Evolutionary conservation across 2,888 invertebrate genomes (phyloP).

Genomic region (Graphium colonna): DNA sequence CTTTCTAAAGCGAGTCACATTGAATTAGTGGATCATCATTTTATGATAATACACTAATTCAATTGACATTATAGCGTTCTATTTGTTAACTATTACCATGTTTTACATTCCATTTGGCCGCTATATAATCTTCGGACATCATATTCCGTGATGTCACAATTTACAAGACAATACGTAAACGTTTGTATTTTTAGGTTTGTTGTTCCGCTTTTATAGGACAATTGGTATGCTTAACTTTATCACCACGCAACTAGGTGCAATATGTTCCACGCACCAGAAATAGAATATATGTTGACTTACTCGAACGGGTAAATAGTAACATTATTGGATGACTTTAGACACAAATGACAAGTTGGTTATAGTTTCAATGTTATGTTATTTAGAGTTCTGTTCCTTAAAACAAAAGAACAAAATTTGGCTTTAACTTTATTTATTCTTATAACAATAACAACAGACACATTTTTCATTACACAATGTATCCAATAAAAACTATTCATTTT

Average conservation of each 20-base stretch:
- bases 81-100: constrained; percentile 17
- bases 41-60: constrained; percentile 10
- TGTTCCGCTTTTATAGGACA: constrained; percentile 15
- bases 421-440: too few relatives aligned
- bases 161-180: constrained; percentile 19
- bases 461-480: too few relatives aligned
- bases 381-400: too few relatives aligned
- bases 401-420: too few relatives aligned
- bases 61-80: constrained; percentile 13
- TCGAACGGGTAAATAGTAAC: neutral
- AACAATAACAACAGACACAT: too few relatives aligned
- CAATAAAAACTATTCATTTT: too few relatives aligned
- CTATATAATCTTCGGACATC: constrained; percentile 18
- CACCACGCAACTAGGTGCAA: constrained; percentile 10
- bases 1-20: too few relatives aligned
- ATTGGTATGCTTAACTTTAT: constrained; percentile 21
- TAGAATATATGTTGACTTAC: constrained; percentile 3
- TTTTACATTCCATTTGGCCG: neutral
- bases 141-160: constrained; percentile 17
- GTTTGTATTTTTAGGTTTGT: constrained; percentile 23
- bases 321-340: neutral
- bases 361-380: too few relatives aligned
- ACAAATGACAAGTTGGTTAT: too few relatives aligned
- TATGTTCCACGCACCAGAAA: constrained; percentile 8
- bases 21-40: too few relatives aligned